phyloP scores from a whole-genome alignment of 2,113 vertebrate genomes.

The Bucco capensis region DNA sequence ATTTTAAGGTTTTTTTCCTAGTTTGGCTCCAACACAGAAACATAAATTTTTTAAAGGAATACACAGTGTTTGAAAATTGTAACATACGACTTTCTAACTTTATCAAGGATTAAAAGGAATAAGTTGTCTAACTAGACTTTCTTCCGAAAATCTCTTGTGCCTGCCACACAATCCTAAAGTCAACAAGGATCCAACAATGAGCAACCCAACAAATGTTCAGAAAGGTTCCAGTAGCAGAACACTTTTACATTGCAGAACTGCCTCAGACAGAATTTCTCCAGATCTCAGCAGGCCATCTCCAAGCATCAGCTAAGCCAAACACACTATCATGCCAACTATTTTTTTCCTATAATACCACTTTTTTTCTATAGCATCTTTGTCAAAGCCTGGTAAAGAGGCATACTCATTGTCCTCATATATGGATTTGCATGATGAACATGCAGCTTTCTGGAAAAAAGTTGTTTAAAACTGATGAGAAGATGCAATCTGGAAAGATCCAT shows the following conservation, averaged over 20 bases:
- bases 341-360: not conserved
- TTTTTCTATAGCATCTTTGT: not conserved
- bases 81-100: not conserved
- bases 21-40: not conserved
- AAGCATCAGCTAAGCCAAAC: not conserved
- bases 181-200: not conserved
- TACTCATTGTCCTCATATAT: not conserved
- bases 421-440: not conserved
- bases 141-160: not conserved
- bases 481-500: slow-evolving; percentile 32
- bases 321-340: not conserved
- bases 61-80: not conserved
- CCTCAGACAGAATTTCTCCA: not conserved
- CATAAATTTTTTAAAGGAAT: not conserved
- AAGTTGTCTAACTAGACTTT: not conserved
- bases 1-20: not conserved
- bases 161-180: not conserved
- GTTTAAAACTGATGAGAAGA: slow-evolving; percentile 23
- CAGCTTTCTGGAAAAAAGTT: not conserved
- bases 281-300: not conserved
- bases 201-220: not conserved
- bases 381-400: not conserved
- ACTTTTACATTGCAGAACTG: not conserved
- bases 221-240: not conserved
- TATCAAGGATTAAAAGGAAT: not conserved